Conservation (phyloP, 2,888 invertebrate genomes). For the Orchesellides sinensis region DNA sequence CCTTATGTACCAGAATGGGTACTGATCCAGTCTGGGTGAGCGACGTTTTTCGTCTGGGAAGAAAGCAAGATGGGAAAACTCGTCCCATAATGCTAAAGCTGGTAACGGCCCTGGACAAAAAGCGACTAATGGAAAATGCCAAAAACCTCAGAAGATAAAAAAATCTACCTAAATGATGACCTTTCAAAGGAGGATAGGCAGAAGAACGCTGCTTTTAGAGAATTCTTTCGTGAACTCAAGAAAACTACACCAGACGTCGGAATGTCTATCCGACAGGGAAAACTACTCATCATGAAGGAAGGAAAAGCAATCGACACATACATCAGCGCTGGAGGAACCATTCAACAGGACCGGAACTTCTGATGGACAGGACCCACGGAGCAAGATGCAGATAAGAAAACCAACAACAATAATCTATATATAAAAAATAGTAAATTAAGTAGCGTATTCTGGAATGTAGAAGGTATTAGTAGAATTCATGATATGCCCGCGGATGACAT, state of each 20-base stretch:
- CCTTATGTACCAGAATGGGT: conserved; percentile 5
- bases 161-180: conserved; percentile 49
- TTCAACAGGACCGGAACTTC: neutral
- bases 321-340: neutral
- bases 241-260: neutral
- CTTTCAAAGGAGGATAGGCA: conserved; percentile 11
- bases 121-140: neutral
- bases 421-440: conserved; percentile 1
- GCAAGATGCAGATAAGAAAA: no score
- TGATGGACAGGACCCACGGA: conserved; percentile 11
- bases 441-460: conserved; percentile 29
- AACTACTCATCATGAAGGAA: neutral
- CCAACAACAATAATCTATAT: neutral
- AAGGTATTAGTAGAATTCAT: conserved; percentile 9
- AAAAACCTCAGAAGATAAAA: neutral
- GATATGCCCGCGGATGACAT: conserved; percentile 2
- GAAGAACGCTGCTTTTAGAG: neutral
- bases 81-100: neutral
- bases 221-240: conserved; percentile 11
- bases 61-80: neutral
- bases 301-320: neutral
- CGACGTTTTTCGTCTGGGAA: conserved; percentile 23
- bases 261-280: neutral
- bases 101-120: conserved; percentile 16
- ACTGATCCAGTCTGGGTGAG: neutral